phyloP scores from a whole-genome alignment of 2,888 invertebrate species.

The Dolichomitus sp. region DNA sequence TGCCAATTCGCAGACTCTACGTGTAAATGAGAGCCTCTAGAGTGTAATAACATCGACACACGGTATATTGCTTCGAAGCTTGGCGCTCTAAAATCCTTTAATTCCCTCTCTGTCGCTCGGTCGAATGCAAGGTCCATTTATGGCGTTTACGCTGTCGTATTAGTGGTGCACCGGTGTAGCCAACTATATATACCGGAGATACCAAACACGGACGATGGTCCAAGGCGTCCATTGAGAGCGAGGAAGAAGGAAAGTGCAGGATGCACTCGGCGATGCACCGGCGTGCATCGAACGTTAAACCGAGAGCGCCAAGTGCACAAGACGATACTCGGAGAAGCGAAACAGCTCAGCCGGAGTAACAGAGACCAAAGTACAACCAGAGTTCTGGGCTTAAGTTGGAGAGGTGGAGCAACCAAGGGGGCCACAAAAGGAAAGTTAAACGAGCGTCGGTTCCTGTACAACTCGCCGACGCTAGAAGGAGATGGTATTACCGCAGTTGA shows the following conservation, averaged over 20 bases:
- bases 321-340: constrained; percentile 7
- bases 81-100: neutral
- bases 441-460: neutral
- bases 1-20: constrained; percentile 60
- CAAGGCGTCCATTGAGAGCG: neutral
- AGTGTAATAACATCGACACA: constrained; percentile 61
- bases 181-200: constrained; percentile 7
- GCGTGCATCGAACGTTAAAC: constrained; percentile 31
- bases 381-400: neutral
- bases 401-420: constrained; percentile 3
- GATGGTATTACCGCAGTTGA: constrained; percentile 68
- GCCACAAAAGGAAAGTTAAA: constrained; percentile 25
- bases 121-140: constrained; percentile 64
- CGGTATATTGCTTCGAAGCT: neutral
- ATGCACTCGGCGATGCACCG: constrained; percentile 28
- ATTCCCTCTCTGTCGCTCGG: constrained; percentile 12
- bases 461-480: constrained; percentile 40
- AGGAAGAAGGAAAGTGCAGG: neutral
- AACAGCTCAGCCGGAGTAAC: neutral
- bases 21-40: constrained; percentile 59
- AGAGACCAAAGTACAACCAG: neutral
- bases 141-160: constrained; percentile 64
- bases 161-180: constrained; percentile 40
- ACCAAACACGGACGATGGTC: constrained; percentile 20
- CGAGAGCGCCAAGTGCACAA: constrained; percentile 28